Conservation (phyloP, 2,797 vertebrate species). For the Pseudochirops corinnae region DNA sequence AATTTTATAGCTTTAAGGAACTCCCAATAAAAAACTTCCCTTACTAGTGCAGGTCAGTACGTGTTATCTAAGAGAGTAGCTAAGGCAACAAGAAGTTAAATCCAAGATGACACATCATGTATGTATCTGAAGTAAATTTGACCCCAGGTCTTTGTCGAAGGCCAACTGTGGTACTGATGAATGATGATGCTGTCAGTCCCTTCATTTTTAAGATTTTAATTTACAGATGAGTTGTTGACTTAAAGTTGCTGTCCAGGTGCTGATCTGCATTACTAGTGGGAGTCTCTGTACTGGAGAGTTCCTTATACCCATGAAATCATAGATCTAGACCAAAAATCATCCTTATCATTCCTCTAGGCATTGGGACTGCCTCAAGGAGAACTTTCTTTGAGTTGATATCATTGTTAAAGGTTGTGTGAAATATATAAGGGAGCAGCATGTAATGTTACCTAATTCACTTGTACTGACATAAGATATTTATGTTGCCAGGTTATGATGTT, state of each 20-base stretch:
- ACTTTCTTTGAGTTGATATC: not conserved
- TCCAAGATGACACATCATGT: not conserved
- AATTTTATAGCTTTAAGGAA: not conserved
- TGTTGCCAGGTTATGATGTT: slow-evolving; percentile 88
- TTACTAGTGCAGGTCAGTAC: not conserved
- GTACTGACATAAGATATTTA: slow-evolving; percentile 45
- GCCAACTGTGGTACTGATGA: not conserved
- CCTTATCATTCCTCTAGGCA: not conserved
- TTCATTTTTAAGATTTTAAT: not conserved
- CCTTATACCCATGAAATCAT: not conserved
- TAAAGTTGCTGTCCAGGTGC: not conserved
- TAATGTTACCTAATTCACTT: not conserved
- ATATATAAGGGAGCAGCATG: not conserved
- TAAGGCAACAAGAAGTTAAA: not conserved
- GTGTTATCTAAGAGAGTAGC: not conserved
- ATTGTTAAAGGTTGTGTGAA: not conserved
- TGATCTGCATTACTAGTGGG: not conserved
- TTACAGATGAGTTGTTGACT: not conserved
- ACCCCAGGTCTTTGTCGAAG: not conserved
- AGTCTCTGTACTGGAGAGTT: not conserved
- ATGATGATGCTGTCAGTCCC: not conserved
- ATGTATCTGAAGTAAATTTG: not conserved
- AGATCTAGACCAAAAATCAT: not conserved
- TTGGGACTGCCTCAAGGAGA: not conserved
- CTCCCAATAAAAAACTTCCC: not conserved